A percentile compares a stretch with the other conserved stretches of the same genome.
Conservation (phyloP, 2,113 vertebrate species). For the Synchiropus splendidus region DNA sequence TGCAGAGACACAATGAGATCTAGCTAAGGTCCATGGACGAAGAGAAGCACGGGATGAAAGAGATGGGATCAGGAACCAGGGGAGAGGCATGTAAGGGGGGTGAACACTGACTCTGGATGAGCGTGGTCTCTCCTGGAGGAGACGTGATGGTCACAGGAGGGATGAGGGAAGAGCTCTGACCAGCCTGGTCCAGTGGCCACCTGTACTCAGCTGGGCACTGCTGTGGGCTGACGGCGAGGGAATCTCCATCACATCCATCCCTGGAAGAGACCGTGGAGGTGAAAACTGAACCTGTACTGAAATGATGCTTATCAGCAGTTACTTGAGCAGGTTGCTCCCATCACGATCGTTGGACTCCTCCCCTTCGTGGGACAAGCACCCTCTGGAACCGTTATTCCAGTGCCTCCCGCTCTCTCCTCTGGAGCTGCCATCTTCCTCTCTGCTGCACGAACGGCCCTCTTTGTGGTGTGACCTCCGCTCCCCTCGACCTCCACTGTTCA, state of each 20-base stretch:
- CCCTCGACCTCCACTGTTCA: slow-evolving; percentile 61
- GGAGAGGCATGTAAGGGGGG: background rate
- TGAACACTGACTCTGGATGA: slow-evolving; percentile 50
- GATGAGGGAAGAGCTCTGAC: slow-evolving; percentile 71
- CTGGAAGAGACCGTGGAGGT: too few relatives aligned
- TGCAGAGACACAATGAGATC: slow-evolving; percentile 25
- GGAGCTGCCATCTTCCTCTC: slow-evolving; percentile 62
- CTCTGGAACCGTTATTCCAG: slow-evolving; percentile 62
- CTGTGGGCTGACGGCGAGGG: slow-evolving; percentile 44
- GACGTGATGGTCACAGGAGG: slow-evolving; percentile 74
- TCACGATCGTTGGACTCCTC: slow-evolving; percentile 65
- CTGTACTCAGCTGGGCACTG: slow-evolving; percentile 45
- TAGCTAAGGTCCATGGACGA: too few relatives aligned
- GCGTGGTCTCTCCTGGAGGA: slow-evolving; percentile 49
- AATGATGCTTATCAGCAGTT: slow-evolving; percentile 5
- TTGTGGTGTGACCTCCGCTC: slow-evolving; percentile 72
- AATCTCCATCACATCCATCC: slow-evolving; percentile 49
- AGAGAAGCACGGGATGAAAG: too few relatives aligned
- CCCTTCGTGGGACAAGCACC: slow-evolving; percentile 50
- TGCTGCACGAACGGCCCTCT: slow-evolving; percentile 43
- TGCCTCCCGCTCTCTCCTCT: slow-evolving; percentile 67
- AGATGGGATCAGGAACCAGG: too few relatives aligned
- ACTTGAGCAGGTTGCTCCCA: slow-evolving; percentile 63
- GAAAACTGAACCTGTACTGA: too few relatives aligned
- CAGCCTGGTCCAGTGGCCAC: slow-evolving; percentile 43